A percentile compares a stretch with the other conserved stretches of the same genome.
phyloP scores from a whole-genome alignment of 2,797 vertebrate species.

The Myotis daubentonii region DNA sequence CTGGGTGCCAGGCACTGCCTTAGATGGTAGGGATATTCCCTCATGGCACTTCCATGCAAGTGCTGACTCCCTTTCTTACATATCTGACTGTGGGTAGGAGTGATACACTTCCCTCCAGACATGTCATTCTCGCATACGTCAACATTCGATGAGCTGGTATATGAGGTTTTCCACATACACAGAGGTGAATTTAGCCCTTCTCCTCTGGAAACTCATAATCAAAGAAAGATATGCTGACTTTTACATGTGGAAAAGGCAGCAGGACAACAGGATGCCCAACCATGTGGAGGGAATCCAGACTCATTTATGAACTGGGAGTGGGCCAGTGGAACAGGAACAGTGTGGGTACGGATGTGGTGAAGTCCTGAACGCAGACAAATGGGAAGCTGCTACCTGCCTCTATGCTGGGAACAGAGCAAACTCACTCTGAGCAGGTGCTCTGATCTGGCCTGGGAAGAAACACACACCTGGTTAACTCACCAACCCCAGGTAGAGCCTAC shows the following conservation, averaged over 20 bases:
- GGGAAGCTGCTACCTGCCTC: background rate
- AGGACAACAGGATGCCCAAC: background rate
- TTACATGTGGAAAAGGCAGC: background rate
- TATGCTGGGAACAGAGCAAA: background rate
- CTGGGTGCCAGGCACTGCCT: background rate
- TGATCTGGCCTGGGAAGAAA: background rate
- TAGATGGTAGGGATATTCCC: background rate
- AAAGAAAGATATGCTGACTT: conserved; percentile 8
- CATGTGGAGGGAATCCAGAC: background rate
- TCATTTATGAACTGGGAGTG: background rate
- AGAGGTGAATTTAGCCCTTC: background rate
- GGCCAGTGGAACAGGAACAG: background rate
- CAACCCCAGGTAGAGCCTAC: background rate
- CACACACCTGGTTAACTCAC: background rate
- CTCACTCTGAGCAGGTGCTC: background rate
- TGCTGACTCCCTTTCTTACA: background rate
- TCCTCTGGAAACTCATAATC: background rate
- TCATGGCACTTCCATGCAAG: background rate
- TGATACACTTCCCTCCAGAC: background rate
- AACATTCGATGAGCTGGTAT: background rate
- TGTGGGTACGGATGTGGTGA: background rate
- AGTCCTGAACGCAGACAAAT: background rate
- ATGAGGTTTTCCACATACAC: background rate
- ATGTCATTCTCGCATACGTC: background rate
- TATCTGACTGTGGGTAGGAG: background rate